Evolutionary conservation across 1,140 invertebrate genomes (phyloP).

Genomic region (Sarcophaga bullata): DNA sequence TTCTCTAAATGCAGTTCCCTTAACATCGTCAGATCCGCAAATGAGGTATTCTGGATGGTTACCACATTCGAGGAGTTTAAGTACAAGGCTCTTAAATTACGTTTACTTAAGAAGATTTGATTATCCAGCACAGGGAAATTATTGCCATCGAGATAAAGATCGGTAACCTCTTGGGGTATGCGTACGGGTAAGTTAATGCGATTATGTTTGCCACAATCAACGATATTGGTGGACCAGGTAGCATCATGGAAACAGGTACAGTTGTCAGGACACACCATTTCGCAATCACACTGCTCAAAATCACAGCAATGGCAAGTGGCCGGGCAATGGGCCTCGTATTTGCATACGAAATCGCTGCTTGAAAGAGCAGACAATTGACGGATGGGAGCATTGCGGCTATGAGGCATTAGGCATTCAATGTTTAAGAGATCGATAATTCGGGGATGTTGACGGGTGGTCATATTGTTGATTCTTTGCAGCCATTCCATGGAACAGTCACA

Average conservation of each 20-base stretch:
- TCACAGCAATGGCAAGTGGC: conserved; percentile 87
- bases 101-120: conserved; percentile 85
- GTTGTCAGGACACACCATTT: conserved; percentile 85
- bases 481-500: conserved; percentile 90
- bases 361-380: conserved; percentile 77
- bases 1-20: conserved; percentile 85
- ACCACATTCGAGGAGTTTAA: conserved; percentile 84
- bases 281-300: conserved; percentile 87
- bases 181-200: conserved; percentile 76
- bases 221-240: conserved; percentile 85
- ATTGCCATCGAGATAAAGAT: conserved; percentile 89
- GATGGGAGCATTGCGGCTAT: conserved; percentile 77
- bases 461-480: conserved; percentile 82
- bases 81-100: conserved; percentile 83
- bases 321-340: conserved; percentile 83
- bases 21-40: conserved; percentile 81
- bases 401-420: conserved; percentile 83
- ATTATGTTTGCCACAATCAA: conserved; percentile 79
- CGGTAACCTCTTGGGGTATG: conserved; percentile 90
- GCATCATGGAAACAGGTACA: conserved; percentile 89
- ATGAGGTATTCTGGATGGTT: conserved; percentile 86
- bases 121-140: conserved; percentile 81
- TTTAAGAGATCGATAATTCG: conserved; percentile 83
- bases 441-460: conserved; percentile 79
- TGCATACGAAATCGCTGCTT: conserved; percentile 82